A percentile compares a stretch with the other conserved stretches of the same genome.
Evolutionary conservation across 2,888 invertebrate genomes (phyloP).

Genomic region (Cephus spinipes): DNA sequence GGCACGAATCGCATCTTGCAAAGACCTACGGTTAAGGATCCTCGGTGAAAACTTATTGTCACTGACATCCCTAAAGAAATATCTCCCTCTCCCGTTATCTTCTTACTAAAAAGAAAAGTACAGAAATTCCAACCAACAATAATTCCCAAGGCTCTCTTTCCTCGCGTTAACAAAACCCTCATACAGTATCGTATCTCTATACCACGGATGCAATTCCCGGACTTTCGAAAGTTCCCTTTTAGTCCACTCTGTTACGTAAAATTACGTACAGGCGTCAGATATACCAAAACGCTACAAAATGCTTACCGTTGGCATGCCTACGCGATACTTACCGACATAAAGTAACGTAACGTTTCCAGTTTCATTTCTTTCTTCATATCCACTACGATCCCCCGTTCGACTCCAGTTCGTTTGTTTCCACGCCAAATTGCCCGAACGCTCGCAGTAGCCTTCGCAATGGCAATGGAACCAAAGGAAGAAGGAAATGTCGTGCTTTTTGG

Average conservation of each 20-base stretch:
- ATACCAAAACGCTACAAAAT: not conserved
- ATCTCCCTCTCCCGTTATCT: not conserved
- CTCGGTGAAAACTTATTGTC: not conserved
- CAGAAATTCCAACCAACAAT: not conserved
- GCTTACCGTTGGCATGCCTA: not conserved
- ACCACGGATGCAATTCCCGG: not conserved
- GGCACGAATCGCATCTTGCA: not conserved
- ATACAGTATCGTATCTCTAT: not conserved
- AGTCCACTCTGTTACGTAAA: not conserved
- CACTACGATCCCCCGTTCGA: slow-evolving; percentile 6
- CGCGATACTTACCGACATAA: not conserved
- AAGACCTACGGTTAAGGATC: not conserved
- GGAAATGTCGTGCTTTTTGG: slow-evolving; percentile 35
- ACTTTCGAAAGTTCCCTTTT: not conserved
- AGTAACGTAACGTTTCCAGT: slow-evolving; percentile 20
- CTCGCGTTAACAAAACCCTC: not conserved
- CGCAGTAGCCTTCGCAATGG: not conserved
- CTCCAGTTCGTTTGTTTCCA: slow-evolving; percentile 38
- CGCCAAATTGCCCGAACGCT: slow-evolving; percentile 40
- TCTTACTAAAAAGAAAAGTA: not conserved
- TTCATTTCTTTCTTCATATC: slow-evolving; percentile 20
- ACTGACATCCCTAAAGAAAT: not conserved
- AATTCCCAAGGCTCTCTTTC: not conserved
- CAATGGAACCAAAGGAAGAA: not conserved
- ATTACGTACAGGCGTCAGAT: not conserved